phyloP scores from a whole-genome alignment of 1,140 invertebrate genomes.

The Pseudomyrmex flavicornis region DNA sequence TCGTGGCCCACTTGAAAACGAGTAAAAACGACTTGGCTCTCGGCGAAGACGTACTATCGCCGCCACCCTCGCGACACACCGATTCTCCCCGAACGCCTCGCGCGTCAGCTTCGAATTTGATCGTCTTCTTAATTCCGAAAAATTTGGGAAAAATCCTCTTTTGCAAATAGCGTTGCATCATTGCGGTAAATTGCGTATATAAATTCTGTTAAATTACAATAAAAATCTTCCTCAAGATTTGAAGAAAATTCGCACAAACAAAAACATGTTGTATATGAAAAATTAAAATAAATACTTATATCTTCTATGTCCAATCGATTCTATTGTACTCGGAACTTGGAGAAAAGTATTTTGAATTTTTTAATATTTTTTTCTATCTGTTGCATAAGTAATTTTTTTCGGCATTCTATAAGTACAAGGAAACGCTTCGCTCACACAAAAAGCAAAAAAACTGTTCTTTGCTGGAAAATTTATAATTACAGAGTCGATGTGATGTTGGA shows the following conservation, averaged over 20 bases:
- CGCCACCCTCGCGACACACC: slow-evolving; percentile 44
- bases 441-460: not conserved
- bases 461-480: slow-evolving; percentile 10
- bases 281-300: too few relatives aligned
- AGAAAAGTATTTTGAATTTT: not conserved
- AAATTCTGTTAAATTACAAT: too few relatives aligned
- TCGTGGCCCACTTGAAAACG: slow-evolving; percentile 71
- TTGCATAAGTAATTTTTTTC: not conserved
- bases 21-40: slow-evolving; percentile 68
- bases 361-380: too few relatives aligned
- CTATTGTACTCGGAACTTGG: too few relatives aligned
- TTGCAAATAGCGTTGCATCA: not conserved
- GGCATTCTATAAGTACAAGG: not conserved
- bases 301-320: too few relatives aligned
- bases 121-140: not conserved
- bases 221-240: not conserved
- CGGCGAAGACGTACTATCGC: slow-evolving; percentile 67
- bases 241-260: not conserved
- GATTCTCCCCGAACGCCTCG: not conserved
- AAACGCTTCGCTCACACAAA: not conserved
- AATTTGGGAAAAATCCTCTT: not conserved
- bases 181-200: not conserved
- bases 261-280: too few relatives aligned
- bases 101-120: slow-evolving; percentile 5
- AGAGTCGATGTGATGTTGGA: not conserved